These are phyloP conservation scores for Hormiphora californensis DNA, from an alignment of 37 sponge, comb jelly and placozoan species.

Conservation along the genomic window DNA sequence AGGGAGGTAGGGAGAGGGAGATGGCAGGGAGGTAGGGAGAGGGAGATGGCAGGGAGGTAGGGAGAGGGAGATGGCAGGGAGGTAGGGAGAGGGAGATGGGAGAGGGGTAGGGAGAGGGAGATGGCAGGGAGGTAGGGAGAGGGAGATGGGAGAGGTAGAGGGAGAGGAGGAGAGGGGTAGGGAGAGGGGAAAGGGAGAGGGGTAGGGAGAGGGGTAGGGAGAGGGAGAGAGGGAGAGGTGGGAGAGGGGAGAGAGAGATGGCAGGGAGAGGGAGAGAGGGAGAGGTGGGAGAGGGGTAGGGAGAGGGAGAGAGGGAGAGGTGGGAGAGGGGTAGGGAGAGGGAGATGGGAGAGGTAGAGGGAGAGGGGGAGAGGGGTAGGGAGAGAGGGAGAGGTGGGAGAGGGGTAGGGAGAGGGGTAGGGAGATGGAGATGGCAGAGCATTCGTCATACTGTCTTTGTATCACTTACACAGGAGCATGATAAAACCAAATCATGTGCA, in stretches of 20 bases:
- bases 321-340: not conserved
- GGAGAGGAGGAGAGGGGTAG: not conserved
- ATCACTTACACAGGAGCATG: too few species aligned
- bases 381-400: not conserved
- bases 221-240: not conserved
- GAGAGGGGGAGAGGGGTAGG: not conserved
- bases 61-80: not conserved
- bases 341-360: not conserved
- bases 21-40: not conserved
- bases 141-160: not conserved
- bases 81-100: not conserved
- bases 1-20: too few species aligned
- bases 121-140: not conserved
- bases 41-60: not conserved
- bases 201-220: not conserved
- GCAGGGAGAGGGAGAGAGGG: not conserved
- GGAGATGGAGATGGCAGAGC: not conserved
- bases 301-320: not conserved
- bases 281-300: not conserved
- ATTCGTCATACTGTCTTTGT: too few species aligned
- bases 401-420: not conserved
- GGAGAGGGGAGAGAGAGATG: not conserved
- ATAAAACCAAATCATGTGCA: too few species aligned
- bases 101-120: not conserved
- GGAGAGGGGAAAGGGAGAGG: not conserved